A percentile compares a stretch with the other conserved stretches of the same genome.
Evolutionary conservation across 2,888 invertebrate species (phyloP).

Genomic region (Byasa hedistus): DNA sequence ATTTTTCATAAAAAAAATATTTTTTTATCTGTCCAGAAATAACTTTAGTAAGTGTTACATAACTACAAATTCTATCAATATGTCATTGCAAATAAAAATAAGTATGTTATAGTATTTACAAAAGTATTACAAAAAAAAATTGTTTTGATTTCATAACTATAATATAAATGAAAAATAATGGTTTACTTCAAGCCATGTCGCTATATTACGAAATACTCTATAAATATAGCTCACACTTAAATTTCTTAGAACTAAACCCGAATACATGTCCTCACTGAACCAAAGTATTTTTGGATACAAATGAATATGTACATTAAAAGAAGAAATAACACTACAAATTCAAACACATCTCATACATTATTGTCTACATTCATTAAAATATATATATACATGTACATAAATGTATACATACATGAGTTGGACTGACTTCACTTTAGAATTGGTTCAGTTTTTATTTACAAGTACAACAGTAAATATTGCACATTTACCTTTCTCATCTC

Average conservation of each 20-base stretch:
- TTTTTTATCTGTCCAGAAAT: neutral
- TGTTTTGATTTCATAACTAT: neutral
- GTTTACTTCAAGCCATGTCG: neutral
- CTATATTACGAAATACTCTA: neutral
- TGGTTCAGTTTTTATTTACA: conserved; percentile 18
- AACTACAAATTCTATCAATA: neutral
- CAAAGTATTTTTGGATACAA: conserved; percentile 27
- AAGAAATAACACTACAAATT: conserved; percentile 27
- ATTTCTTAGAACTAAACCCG: conserved; percentile 29
- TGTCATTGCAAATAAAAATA: neutral
- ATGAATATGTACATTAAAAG: conserved; percentile 30
- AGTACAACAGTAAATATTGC: neutral
- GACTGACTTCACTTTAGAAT: conserved; percentile 45
- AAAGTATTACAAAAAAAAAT: conserved; percentile 9
- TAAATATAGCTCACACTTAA: conserved; percentile 22
- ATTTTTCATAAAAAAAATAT: neutral
- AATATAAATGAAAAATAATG: neutral
- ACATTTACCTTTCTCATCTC: neutral
- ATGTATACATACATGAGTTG: conserved; percentile 44
- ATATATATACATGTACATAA: no score
- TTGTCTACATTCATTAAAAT: conserved; percentile 64
- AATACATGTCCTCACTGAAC: conserved; percentile 23
- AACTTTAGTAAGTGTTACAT: neutral
- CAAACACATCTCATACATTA: conserved; percentile 47
- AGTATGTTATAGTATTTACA: neutral